Percentiles rank a stretch among this genome's conserved stretches.
phyloP scores from a whole-genome alignment of 2,113 vertebrate genomes.

The Microtus oregoni region DNA sequence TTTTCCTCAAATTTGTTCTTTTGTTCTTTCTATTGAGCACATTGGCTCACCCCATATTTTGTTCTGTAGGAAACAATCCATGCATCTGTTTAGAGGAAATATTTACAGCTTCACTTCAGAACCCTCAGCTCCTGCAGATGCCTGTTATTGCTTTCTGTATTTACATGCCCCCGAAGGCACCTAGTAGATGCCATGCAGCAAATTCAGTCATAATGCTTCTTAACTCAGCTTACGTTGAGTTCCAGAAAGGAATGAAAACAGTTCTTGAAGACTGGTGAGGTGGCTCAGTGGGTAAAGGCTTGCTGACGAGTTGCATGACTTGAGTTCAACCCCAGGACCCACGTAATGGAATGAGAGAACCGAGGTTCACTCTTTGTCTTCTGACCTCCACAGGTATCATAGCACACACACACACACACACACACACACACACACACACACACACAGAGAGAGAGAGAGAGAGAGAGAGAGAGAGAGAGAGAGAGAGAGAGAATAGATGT shows the following conservation, averaged over 20 bases:
- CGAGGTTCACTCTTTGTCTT: background rate
- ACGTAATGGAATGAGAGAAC: background rate
- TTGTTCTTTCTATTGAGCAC: background rate
- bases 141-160: background rate
- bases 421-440: no score
- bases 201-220: slow-evolving; percentile 3
- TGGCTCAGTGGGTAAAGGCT: background rate
- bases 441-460: no score
- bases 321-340: background rate
- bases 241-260: slow-evolving; percentile 9
- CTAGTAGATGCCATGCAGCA: background rate
- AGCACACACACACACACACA: no score
- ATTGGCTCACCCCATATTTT: background rate
- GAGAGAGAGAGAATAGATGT: background rate
- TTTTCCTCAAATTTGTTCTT: slow-evolving; percentile 5
- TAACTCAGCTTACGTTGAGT: slow-evolving; percentile 1
- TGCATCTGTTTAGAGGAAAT: background rate
- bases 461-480: no score
- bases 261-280: background rate
- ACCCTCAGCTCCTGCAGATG: background rate
- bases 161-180: background rate
- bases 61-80: background rate
- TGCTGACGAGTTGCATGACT: background rate
- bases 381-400: background rate
- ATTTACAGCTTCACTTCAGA: background rate